Conservation (phyloP, 2,888 invertebrate species). For the Argyra leucocephala region DNA sequence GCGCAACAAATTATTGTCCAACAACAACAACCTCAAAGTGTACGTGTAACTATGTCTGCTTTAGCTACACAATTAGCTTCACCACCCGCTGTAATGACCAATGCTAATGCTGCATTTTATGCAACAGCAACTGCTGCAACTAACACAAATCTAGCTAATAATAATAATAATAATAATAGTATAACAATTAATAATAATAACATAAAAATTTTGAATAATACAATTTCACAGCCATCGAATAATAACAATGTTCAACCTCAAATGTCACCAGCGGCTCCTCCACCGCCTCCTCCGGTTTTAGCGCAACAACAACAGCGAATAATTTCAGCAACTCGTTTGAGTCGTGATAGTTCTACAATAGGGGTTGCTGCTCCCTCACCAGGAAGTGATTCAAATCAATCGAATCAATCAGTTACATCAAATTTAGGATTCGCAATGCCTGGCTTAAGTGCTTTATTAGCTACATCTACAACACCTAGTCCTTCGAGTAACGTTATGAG, state of each 20-base stretch:
- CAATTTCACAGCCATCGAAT: slow-evolving; percentile 21
- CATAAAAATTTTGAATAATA: slow-evolving; percentile 27
- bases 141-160: slow-evolving; percentile 17
- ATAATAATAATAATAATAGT: slow-evolving; percentile 17
- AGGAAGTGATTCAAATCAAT: slow-evolving; percentile 42
- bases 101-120: slow-evolving; percentile 28
- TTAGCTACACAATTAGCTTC: slow-evolving; percentile 43
- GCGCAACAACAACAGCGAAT: slow-evolving; percentile 36
- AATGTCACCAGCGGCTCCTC: slow-evolving; percentile 22
- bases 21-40: slow-evolving; percentile 32
- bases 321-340: slow-evolving; percentile 38
- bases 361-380: slow-evolving; percentile 45
- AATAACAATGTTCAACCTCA: slow-evolving; percentile 12
- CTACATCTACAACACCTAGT: slow-evolving; percentile 42
- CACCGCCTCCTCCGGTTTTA: slow-evolving; percentile 29
- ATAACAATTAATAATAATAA: slow-evolving; percentile 25
- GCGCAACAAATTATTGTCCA: neutral
- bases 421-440: slow-evolving; percentile 50
- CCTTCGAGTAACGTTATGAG: slow-evolving; percentile 31
- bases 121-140: slow-evolving; percentile 15
- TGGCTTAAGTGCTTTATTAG: slow-evolving; percentile 49
- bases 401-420: slow-evolving; percentile 38
- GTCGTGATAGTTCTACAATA: slow-evolving; percentile 44
- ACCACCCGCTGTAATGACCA: slow-evolving; percentile 43
- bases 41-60: slow-evolving; percentile 44